Evolutionary conservation across 2,797 vertebrate genomes (phyloP).

Genomic region (Hydrophis major): DNA sequence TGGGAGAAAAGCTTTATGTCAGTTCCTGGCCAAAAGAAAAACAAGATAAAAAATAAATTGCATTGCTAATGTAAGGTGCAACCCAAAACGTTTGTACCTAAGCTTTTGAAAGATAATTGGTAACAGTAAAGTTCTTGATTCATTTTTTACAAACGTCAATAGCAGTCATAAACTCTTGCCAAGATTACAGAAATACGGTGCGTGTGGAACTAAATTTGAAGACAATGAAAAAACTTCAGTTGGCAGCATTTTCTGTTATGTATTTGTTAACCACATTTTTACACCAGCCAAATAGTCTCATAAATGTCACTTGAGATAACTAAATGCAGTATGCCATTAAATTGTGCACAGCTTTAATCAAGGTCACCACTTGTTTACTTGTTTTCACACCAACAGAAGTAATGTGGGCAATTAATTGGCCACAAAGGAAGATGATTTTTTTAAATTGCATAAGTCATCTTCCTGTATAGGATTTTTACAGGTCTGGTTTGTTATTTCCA

Average conservation of each 20-base stretch:
- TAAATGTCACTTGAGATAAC: background rate
- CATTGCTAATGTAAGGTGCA: background rate
- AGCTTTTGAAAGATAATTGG: background rate
- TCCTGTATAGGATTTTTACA: background rate
- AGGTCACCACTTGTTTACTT: background rate
- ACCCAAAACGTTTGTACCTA: background rate
- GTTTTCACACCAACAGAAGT: background rate
- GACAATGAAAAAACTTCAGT: background rate
- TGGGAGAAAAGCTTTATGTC: conserved; percentile 35
- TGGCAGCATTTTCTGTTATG: background rate
- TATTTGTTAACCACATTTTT: background rate
- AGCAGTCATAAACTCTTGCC: background rate
- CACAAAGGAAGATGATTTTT: conserved; percentile 9
- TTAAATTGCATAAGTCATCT: background rate
- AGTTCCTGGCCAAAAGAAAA: conserved; percentile 1
- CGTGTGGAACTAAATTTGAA: background rate
- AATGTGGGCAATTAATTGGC: conserved; percentile 21
- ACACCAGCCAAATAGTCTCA: background rate
- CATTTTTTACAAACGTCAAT: background rate
- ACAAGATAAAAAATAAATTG: background rate
- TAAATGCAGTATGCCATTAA: background rate
- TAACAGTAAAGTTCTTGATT: background rate
- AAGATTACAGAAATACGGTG: background rate
- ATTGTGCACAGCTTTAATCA: background rate
- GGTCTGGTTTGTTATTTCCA: background rate